Evolutionary conservation across 2,888 invertebrate species (phyloP), one percentile per base, ranked within the genome.

Genomic region (Melanostoma scalare): DNA sequence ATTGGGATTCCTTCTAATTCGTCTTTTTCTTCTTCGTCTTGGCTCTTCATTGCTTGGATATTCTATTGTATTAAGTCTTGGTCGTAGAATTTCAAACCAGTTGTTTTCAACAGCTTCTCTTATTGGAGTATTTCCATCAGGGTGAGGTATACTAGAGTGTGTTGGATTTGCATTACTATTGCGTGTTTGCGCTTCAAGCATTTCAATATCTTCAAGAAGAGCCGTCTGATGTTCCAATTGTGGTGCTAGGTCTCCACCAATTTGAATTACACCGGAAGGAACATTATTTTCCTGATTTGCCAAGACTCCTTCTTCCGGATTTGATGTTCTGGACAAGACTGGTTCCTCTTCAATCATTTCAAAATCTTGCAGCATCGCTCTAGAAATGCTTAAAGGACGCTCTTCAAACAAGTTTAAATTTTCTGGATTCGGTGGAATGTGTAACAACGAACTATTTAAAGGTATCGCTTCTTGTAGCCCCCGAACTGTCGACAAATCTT

Each of bases 11-110:
- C n/a, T 63, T 61, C 44, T 38, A 4, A 6, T 36, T 30, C 30
- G 10, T 63, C 36, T 53, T 60, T 50, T 69, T 1, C 58, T 71
- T 5, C 36, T 80, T 46, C 6, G 56, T 8, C 10, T 46, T 55
- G 36, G 20, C 8, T 44, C 42, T 2, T 38, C 20, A 6, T n/a
- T 52, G 36, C 4, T 20, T 8, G 81, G 60, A 67, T 81, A 81
- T 8, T 48, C 48, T 36, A 33, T 6, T n/a, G 61, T 5, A n/a
- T 72, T 44, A 8, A 1, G 8, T 42, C 81, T 71, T 4, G 71
- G 60, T 4, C 81, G 76, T 20, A 81, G 76, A n/a, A 72, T 10
- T 38, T 81, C 71, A 6, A 55, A 81, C 81, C 81, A 81, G 71
- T 6, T 65, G 0, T 44, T 2, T 3, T 1, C n/a, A 0, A 20